Conservation (phyloP, 1,140 invertebrate genomes). For the Eulimnadia texana region DNA sequence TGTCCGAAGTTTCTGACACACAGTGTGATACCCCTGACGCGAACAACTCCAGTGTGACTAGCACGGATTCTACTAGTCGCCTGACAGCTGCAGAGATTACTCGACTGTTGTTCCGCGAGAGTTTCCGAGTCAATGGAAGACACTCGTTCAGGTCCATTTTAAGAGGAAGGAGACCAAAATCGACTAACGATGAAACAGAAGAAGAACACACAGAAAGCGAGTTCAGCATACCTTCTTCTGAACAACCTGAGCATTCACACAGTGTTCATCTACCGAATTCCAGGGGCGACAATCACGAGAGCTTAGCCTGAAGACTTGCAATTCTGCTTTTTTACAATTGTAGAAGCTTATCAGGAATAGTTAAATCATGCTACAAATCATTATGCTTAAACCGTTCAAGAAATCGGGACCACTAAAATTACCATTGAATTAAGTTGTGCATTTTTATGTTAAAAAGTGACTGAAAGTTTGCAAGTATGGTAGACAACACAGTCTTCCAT, state of each 20-base stretch:
- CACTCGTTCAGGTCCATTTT: not conserved
- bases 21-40: conserved; percentile 14
- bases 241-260: not conserved
- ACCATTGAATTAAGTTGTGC: no score
- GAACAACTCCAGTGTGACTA: conserved; percentile 11
- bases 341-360: no score
- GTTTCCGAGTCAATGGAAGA: conserved; percentile 16
- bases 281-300: not conserved
- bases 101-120: conserved; percentile 19
- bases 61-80: conserved; percentile 18
- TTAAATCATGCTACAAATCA: no score
- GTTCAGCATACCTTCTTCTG: not conserved
- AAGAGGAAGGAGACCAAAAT: not conserved
- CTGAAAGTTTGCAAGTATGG: no score
- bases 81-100: conserved; percentile 21
- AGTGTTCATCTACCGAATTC: not conserved
- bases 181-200: not conserved
- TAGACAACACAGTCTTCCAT: no score
- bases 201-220: not conserved
- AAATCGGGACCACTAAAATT: no score
- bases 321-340: no score
- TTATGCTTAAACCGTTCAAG: no score
- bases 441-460: no score
- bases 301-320: not conserved
- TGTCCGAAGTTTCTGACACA: conserved; percentile 13